A percentile compares a stretch with the other conserved stretches of the same genome.
Evolutionary conservation across 1,140 invertebrate species (phyloP).

Genomic region (Ooceraea biroi): DNA sequence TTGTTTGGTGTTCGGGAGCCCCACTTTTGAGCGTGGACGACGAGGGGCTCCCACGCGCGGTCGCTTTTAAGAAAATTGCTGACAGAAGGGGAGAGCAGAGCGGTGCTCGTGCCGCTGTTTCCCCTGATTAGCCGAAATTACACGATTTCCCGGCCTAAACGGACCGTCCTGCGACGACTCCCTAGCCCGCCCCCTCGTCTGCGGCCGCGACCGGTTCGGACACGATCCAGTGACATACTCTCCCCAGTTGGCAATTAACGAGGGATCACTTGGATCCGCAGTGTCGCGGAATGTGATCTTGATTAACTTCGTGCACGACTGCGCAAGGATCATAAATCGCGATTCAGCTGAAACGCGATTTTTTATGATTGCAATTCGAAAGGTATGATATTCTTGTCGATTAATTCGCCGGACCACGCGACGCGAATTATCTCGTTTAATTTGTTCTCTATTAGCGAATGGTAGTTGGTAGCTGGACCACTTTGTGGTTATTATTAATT

Average conservation of each 20-base stretch:
- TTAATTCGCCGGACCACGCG: neutral
- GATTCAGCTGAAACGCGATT: neutral
- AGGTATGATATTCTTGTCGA: neutral
- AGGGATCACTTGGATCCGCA: slow-evolving; percentile 59
- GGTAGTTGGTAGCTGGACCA: neutral
- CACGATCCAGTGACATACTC: slow-evolving; percentile 56
- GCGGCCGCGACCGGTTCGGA: slow-evolving; percentile 22
- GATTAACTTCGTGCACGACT: slow-evolving; percentile 25
- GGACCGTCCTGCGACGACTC: slow-evolving; percentile 3
- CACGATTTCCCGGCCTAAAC: slow-evolving; percentile 74
- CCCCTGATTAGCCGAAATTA: slow-evolving; percentile 81
- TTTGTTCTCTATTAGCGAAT: neutral
- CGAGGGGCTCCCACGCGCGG: slow-evolving; percentile 65
- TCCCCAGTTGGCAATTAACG: slow-evolving; percentile 63
- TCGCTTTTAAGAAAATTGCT: slow-evolving; percentile 82
- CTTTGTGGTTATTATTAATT: neutral
- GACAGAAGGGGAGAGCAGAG: slow-evolving; percentile 66
- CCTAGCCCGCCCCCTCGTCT: neutral
- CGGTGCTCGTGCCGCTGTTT: slow-evolving; percentile 64
- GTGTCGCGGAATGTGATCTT: slow-evolving; percentile 35
- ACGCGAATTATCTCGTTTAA: neutral
- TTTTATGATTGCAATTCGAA: neutral
- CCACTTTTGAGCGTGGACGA: slow-evolving; percentile 49
- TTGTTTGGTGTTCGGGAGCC: slow-evolving; percentile 71
- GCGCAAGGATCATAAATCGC: neutral